Conservation (phyloP, 2,797 vertebrate species). For the Anguilla pacifica region DNA sequence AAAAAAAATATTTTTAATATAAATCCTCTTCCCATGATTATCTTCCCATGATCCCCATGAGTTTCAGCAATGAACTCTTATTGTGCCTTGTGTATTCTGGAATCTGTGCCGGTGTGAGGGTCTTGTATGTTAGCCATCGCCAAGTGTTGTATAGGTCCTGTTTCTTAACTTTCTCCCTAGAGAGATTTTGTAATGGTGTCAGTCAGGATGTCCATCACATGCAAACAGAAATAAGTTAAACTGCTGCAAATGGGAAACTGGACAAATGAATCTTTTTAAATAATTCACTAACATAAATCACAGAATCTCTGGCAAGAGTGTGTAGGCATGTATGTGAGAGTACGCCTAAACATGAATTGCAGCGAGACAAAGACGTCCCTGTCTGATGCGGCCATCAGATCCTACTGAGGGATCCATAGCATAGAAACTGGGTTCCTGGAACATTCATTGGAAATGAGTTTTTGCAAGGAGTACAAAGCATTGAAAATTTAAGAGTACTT, state of each 20-base stretch:
- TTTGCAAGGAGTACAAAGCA: background rate
- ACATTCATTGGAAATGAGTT: background rate
- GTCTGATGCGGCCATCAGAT: constrained; percentile 30
- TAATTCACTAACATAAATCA: constrained; percentile 34
- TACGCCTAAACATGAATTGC: constrained; percentile 33
- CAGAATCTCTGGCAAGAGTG: constrained; percentile 36
- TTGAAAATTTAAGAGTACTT: background rate
- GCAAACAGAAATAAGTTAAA: constrained; percentile 13
- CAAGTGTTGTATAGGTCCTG: background rate
- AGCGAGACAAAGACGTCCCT: constrained; percentile 41
- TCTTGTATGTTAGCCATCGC: background rate
- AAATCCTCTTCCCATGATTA: background rate
- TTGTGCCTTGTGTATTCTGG: background rate
- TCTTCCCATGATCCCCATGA: background rate
- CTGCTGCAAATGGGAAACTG: background rate
- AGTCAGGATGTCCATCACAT: background rate
- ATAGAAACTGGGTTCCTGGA: constrained; percentile 17
- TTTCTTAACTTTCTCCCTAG: background rate
- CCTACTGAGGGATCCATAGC: constrained; percentile 7
- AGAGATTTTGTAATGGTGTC: background rate
- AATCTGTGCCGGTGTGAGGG: background rate
- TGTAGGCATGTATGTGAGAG: constrained; percentile 38
- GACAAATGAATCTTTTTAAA: background rate
- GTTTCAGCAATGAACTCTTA: background rate
- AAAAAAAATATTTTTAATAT: background rate